Evolutionary conservation across 2,888 invertebrate genomes (phyloP).

Genomic region (Drosophila mulleri): DNA sequence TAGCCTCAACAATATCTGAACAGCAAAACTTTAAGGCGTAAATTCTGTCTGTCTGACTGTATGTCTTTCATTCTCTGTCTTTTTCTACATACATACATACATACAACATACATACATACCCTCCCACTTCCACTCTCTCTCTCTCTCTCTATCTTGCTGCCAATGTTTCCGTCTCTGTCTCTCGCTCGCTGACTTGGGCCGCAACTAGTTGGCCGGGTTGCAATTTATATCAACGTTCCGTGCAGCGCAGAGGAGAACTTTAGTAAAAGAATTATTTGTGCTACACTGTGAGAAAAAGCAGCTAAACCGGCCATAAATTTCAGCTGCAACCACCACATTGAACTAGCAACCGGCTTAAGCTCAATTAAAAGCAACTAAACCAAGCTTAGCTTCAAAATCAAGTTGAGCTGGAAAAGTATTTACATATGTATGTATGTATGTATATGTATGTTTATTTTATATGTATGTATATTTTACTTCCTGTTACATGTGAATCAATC

Average conservation of each 20-base stretch:
- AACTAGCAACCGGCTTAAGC: background rate
- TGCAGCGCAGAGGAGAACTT: conserved; percentile 42
- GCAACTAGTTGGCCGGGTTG: conserved; percentile 32
- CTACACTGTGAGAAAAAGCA: conserved; percentile 35
- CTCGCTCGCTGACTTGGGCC: conserved; percentile 6
- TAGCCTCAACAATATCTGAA: conserved; percentile 69
- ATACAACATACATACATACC: too few relatives aligned
- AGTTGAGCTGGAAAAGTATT: background rate
- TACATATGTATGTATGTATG: too few relatives aligned
- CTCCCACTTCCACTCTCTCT: conserved; percentile 1
- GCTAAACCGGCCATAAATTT: background rate
- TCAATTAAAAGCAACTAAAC: conserved; percentile 8
- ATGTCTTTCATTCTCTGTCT: conserved; percentile 17
- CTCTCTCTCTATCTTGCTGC: background rate
- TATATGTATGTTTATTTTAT: too few relatives aligned
- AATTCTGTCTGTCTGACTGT: conserved; percentile 51
- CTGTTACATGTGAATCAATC: background rate
- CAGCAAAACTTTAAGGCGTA: conserved; percentile 70
- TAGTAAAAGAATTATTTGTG: conserved; percentile 41
- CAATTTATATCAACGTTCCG: conserved; percentile 64
- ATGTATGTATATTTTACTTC: background rate
- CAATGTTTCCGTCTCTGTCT: background rate
- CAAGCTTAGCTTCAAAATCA: background rate
- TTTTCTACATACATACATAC: background rate
- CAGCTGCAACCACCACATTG: background rate